Evolutionary conservation across 1,140 invertebrate genomes (phyloP).

Genomic region (Vanessa atalanta): DNA sequence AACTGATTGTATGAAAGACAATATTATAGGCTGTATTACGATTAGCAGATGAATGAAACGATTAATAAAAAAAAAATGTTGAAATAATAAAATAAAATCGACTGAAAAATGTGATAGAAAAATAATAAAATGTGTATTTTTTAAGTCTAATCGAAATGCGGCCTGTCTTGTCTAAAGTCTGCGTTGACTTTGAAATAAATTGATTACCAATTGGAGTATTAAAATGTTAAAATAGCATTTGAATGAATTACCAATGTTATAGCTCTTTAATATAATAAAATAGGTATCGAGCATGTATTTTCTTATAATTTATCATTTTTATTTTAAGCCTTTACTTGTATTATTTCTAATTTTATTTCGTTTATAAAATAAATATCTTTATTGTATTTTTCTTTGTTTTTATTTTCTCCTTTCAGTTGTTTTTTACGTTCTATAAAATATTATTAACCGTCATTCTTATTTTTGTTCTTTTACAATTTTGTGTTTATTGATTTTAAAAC

Average conservation of each 20-base stretch:
- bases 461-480: neutral
- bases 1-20: neutral
- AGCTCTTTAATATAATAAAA: neutral
- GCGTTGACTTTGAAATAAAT: neutral
- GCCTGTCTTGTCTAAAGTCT: neutral
- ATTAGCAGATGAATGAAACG: neutral
- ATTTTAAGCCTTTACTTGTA: constrained; percentile 55
- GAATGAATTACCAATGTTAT: constrained; percentile 19
- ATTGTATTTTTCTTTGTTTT: constrained; percentile 47
- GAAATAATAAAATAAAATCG: neutral
- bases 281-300: neutral
- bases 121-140: neutral
- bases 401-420: constrained; percentile 33
- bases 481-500: too few species aligned
- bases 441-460: constrained; percentile 9
- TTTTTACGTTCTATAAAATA: constrained; percentile 9
- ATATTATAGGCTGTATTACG: neutral
- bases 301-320: constrained; percentile 29
- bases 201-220: constrained; percentile 28
- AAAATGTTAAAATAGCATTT: constrained; percentile 16
- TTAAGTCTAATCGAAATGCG: neutral
- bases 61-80: neutral
- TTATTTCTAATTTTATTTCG: constrained; percentile 61
- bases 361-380: constrained; percentile 63
- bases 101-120: constrained; percentile 7